Evolutionary conservation across 1,140 invertebrate genomes (phyloP).

Genomic region (Drusus annulatus): DNA sequence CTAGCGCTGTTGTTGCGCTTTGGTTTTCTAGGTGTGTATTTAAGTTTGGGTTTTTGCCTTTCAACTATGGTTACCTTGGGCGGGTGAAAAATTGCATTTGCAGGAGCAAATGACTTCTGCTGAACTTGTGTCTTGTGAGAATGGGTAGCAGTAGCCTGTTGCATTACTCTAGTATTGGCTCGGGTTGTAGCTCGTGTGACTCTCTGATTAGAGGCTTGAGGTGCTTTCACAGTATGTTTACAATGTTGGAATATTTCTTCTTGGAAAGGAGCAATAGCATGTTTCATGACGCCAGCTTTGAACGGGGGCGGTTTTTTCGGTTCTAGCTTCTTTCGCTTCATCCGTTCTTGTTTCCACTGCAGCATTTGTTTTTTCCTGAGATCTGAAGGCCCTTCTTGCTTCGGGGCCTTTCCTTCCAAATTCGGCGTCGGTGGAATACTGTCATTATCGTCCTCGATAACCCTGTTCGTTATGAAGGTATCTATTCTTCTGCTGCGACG

Average conservation of each 20-base stretch:
- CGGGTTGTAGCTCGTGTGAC: constrained; percentile 60
- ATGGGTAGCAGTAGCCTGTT: constrained; percentile 5
- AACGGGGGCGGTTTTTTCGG: constrained; percentile 63
- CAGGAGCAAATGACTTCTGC: constrained; percentile 60
- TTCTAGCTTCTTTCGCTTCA: constrained; percentile 59
- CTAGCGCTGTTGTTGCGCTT: background rate
- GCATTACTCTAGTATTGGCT: constrained; percentile 17
- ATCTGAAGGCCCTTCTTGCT: constrained; percentile 13
- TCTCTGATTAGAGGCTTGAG: constrained; percentile 62
- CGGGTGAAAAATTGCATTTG: constrained; percentile 60
- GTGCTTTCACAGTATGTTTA: constrained; percentile 31
- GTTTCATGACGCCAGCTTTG: constrained; percentile 65
- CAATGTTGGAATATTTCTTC: constrained; percentile 42
- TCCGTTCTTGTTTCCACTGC: constrained; percentile 63
- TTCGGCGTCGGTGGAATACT: constrained; percentile 7
- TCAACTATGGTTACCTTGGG: constrained; percentile 51
- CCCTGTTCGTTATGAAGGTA: constrained; percentile 36
- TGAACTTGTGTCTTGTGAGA: background rate
- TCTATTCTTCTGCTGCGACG: constrained; percentile 38
- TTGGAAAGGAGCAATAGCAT: constrained; percentile 53
- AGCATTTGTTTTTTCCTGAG: constrained; percentile 57
- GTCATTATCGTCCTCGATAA: constrained; percentile 26
- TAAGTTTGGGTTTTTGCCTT: constrained; percentile 22
- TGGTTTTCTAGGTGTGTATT: constrained; percentile 32
- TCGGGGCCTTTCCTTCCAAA: background rate